phyloP scores from a whole-genome alignment of 2,113 vertebrate species.

The Mionectes macconnelli region DNA sequence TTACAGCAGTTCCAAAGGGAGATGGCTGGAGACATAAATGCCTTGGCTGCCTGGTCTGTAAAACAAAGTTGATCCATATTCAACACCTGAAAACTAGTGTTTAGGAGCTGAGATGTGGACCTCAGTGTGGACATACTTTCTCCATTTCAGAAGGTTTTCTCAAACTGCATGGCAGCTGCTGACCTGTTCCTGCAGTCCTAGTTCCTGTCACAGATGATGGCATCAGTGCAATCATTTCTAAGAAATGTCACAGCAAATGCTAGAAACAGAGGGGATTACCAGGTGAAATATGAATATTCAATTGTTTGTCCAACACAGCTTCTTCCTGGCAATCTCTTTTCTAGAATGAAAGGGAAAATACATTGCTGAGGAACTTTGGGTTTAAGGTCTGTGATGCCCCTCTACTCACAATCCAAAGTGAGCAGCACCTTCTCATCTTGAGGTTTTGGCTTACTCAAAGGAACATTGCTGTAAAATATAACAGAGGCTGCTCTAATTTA shows the following conservation, averaged over 20 bases:
- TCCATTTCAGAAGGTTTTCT: neutral
- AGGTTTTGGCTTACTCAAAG: neutral
- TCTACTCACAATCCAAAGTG: neutral
- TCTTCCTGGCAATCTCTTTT: neutral
- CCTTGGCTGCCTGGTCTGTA: neutral
- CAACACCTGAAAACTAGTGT: neutral
- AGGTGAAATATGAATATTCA: neutral
- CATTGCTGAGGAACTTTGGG: neutral
- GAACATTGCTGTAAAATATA: neutral
- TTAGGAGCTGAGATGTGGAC: neutral
- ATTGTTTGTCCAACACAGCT: neutral
- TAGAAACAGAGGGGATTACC: neutral
- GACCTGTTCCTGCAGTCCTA: neutral
- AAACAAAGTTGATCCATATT: neutral
- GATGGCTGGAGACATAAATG: neutral
- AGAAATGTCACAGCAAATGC: neutral
- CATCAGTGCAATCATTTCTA: neutral
- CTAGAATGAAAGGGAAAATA: neutral
- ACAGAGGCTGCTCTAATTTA: conserved; percentile 14
- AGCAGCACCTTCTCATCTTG: neutral
- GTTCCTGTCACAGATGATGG: neutral
- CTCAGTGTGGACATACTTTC: neutral
- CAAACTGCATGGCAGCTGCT: neutral
- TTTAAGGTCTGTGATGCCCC: neutral
- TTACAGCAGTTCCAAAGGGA: neutral